These are phyloP conservation scores for Strigamia transsilvanica DNA, from an alignment of 2,888 invertebrate species.

Conservation along the genomic window DNA sequence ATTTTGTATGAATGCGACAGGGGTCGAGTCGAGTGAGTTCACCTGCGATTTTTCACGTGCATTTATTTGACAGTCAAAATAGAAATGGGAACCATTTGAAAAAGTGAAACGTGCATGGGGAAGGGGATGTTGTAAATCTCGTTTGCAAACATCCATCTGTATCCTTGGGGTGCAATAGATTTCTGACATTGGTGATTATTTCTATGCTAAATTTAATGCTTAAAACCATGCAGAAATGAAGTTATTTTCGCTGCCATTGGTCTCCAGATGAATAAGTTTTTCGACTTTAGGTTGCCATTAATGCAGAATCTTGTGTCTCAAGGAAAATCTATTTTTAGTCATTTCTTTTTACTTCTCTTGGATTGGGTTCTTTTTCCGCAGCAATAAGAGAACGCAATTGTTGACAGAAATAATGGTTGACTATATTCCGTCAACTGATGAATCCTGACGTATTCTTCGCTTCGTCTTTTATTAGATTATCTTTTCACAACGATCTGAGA, in stretches of 20 bases:
- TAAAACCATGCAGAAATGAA: slow-evolving; percentile 37
- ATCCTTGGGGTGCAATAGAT: slow-evolving; percentile 40
- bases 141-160: slow-evolving; percentile 28
- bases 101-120: slow-evolving; percentile 39
- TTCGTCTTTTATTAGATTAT: slow-evolving; percentile 35
- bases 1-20: neutral
- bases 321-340: slow-evolving; percentile 19
- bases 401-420: slow-evolving; percentile 48
- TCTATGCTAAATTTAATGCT: slow-evolving; percentile 45
- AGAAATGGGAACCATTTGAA: slow-evolving; percentile 36
- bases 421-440: slow-evolving; percentile 41
- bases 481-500: slow-evolving; percentile 30
- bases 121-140: slow-evolving; percentile 34
- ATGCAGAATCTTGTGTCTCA: neutral
- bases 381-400: neutral
- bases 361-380: neutral
- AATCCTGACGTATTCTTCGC: slow-evolving; percentile 37
- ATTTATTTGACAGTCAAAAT: slow-evolving; percentile 48
- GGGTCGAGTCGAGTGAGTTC: neutral
- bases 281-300: neutral
- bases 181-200: slow-evolving; percentile 39
- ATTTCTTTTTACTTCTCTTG: neutral
- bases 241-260: slow-evolving; percentile 26
- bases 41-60: slow-evolving; percentile 15
- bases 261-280: slow-evolving; percentile 6